Evolutionary conservation across 1,140 invertebrate species (phyloP).

Genomic region (Teleopsis dalmanni): DNA sequence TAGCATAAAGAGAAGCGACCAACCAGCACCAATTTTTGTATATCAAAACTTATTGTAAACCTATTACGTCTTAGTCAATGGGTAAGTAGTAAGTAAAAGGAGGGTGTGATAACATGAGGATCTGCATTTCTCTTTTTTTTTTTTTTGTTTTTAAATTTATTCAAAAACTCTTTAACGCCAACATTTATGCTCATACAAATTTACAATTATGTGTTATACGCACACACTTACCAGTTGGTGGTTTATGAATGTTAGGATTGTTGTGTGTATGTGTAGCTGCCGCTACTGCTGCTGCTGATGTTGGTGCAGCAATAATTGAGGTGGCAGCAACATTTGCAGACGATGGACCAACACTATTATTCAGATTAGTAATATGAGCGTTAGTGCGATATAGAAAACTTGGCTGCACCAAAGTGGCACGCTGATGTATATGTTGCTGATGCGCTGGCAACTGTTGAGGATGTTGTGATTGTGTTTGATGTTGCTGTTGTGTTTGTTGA

Average conservation of each 20-base stretch:
- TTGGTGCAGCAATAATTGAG: conserved; percentile 17
- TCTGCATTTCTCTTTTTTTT: too few species aligned
- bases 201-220: not conserved
- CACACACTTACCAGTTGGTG: conserved; percentile 37
- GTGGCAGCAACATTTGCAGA: conserved; percentile 16
- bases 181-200: too few species aligned
- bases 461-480: conserved; percentile 27
- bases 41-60: too few species aligned
- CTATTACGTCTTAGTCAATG: too few species aligned
- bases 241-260: conserved; percentile 12
- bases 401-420: conserved; percentile 34
- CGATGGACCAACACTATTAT: conserved; percentile 5
- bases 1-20: too few species aligned
- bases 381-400: conserved; percentile 38
- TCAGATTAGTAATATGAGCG: conserved; percentile 12
- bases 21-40: too few species aligned
- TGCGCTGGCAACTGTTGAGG: conserved; percentile 23
- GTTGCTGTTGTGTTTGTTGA: conserved; percentile 13
- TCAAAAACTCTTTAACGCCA: too few species aligned
- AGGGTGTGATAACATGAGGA: too few species aligned
- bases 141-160: too few species aligned
- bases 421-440: conserved; percentile 17
- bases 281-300: not conserved
- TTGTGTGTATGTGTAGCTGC: conserved; percentile 6
- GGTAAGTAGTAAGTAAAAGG: too few species aligned